These are phyloP conservation scores for Acipenser transmontanus DNA, from an alignment of 2,797 vertebrate species.

Conservation along the genomic window DNA sequence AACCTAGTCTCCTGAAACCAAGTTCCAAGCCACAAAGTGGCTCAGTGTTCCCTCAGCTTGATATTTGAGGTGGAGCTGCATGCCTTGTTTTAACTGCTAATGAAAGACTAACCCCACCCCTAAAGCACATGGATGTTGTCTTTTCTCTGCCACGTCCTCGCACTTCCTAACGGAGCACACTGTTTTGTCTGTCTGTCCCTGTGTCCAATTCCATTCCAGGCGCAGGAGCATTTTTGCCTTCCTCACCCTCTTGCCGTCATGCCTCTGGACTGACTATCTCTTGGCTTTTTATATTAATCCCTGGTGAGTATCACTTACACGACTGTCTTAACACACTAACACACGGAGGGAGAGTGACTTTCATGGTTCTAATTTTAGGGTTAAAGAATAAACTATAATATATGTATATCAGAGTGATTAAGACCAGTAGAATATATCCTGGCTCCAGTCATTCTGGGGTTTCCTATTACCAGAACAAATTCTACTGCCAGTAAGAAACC, in stretches of 20 bases:
- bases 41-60: no score
- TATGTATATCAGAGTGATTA: no score
- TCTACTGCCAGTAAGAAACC: no score
- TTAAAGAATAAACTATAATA: no score
- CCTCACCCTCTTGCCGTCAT: slow-evolving; percentile 98
- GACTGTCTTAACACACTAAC: no score
- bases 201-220: slow-evolving; percentile 56
- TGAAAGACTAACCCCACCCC: slow-evolving; percentile 51
- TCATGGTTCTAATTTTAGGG: no score
- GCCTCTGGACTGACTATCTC: slow-evolving; percentile 99
- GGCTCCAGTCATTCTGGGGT: no score
- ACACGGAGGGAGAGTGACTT: no score
- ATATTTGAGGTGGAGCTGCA: slow-evolving; percentile 35
- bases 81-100: slow-evolving; percentile 58
- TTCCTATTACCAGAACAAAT: no score
- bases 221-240: slow-evolving; percentile 99
- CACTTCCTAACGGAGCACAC: slow-evolving; percentile 55
- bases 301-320: slow-evolving; percentile 80
- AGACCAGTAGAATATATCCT: no score
- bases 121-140: background rate
- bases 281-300: slow-evolving; percentile 99
- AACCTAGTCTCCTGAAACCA: no score
- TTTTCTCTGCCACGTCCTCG: background rate
- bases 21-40: no score
- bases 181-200: slow-evolving; percentile 40